Evolutionary conservation across 2,797 vertebrate genomes (phyloP).

Genomic region (Pteronotus mesoamericanus): DNA sequence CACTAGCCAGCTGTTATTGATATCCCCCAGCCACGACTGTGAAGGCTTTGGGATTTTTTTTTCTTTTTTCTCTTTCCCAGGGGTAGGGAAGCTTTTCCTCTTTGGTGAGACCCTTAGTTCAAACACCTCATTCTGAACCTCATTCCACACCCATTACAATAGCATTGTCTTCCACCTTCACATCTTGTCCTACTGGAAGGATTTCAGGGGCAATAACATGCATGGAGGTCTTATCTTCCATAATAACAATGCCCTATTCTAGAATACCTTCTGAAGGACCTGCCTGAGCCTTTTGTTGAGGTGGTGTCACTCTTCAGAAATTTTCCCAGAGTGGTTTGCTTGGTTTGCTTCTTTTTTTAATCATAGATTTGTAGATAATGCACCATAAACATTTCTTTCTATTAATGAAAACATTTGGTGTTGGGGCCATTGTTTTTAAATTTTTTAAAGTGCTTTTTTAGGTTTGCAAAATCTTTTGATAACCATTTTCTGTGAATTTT

Average conservation of each 20-base stretch:
- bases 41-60: no score
- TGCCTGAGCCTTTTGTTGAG: neutral
- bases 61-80: no score
- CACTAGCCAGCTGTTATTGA: no score
- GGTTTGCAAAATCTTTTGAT: neutral
- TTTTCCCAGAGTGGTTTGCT: neutral
- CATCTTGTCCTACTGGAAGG: neutral
- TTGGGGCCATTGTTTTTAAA: neutral
- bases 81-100: no score
- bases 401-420: neutral
- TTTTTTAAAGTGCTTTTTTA: neutral
- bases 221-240: neutral
- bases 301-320: neutral
- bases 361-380: neutral
- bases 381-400: neutral
- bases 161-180: neutral
- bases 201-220: neutral
- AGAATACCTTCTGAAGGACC: neutral
- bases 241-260: neutral
- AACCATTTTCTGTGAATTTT: neutral
- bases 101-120: no score
- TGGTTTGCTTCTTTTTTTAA: neutral
- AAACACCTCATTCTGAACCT: no score
- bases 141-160: no score
- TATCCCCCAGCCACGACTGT: no score